Conservation (phyloP, 2,888 invertebrate genomes). For the Tetramorium bicarinatum region DNA sequence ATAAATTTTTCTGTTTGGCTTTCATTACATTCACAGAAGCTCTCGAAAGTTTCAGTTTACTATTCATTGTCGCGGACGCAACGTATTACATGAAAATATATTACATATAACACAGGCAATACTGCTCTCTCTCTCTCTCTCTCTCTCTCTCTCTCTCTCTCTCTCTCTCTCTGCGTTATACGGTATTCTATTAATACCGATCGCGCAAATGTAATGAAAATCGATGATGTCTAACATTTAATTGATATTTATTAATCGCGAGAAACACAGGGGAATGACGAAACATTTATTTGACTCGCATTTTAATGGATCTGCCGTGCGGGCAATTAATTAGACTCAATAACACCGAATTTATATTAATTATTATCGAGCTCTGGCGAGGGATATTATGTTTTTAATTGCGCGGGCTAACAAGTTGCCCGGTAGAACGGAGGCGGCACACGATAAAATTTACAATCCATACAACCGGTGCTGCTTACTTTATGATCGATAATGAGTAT, state of each 20-base stretch:
- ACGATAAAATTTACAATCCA: not conserved
- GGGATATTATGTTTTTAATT: slow-evolving; percentile 19
- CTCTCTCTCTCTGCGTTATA: not conserved
- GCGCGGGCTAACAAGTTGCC: not conserved
- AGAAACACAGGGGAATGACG: not conserved
- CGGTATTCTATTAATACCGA: not conserved
- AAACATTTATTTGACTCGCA: not conserved
- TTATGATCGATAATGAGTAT: not conserved
- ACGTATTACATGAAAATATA: not conserved
- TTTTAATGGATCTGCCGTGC: not conserved
- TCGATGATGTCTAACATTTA: not conserved
- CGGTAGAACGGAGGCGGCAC: not conserved
- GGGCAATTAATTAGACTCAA: slow-evolving; percentile 17
- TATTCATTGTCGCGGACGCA: not conserved
- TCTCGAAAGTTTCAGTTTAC: slow-evolving; percentile 1
- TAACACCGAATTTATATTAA: slow-evolving; percentile 11
- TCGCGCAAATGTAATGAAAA: slow-evolving; percentile 6
- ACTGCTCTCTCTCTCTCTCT: not conserved
- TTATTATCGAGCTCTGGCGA: not conserved
- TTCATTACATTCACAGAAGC: not conserved
- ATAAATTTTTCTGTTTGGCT: not conserved
- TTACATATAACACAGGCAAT: not conserved
- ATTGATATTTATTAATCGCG: slow-evolving; percentile 15
- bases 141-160: too few relatives aligned
- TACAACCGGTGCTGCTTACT: not conserved